These are phyloP conservation scores for Periophthalmodon schlosseri DNA, from an alignment of 2,113 vertebrate species.

Conservation along the genomic window DNA sequence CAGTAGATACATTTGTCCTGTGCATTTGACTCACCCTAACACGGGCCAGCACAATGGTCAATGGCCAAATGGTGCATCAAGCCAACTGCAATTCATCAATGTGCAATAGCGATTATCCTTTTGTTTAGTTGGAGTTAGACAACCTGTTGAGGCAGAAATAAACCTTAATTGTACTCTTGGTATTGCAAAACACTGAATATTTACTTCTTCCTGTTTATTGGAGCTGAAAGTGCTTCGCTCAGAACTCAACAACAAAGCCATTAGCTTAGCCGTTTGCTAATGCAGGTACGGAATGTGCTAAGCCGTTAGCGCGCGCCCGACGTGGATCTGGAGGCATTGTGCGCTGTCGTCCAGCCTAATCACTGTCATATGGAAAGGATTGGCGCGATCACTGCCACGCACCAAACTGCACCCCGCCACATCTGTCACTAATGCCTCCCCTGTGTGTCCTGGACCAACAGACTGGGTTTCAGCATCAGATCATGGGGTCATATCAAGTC, in stretches of 20 bases:
- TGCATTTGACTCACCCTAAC: too few species aligned
- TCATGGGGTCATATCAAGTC: not conserved
- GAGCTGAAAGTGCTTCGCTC: slow-evolving; percentile 20
- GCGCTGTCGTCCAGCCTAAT: slow-evolving; percentile 82
- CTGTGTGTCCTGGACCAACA: slow-evolving; percentile 10
- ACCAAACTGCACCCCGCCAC: slow-evolving; percentile 60
- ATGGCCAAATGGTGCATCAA: too few species aligned
- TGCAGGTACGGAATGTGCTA: slow-evolving; percentile 91
- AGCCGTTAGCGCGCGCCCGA: slow-evolving; percentile 85
- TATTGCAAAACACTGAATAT: not conserved
- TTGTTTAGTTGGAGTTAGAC: too few species aligned
- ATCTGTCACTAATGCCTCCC: slow-evolving; percentile 47
- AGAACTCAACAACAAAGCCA: slow-evolving; percentile 62
- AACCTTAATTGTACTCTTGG: not conserved
- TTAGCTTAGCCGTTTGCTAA: slow-evolving; percentile 84
- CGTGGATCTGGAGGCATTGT: slow-evolving; percentile 84
- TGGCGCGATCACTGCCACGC: slow-evolving; percentile 80
- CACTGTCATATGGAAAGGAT: slow-evolving; percentile 96
- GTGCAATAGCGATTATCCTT: too few species aligned
- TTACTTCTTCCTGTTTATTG: not conserved
- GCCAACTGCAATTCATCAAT: too few species aligned
- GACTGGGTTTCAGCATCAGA: slow-evolving; percentile 1
- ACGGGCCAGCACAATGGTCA: too few species aligned
- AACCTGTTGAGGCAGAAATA: too few species aligned
- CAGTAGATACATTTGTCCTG: too few species aligned